phyloP scores from a whole-genome alignment of 2,888 invertebrate species.

The Lasioglossum lativentre region DNA sequence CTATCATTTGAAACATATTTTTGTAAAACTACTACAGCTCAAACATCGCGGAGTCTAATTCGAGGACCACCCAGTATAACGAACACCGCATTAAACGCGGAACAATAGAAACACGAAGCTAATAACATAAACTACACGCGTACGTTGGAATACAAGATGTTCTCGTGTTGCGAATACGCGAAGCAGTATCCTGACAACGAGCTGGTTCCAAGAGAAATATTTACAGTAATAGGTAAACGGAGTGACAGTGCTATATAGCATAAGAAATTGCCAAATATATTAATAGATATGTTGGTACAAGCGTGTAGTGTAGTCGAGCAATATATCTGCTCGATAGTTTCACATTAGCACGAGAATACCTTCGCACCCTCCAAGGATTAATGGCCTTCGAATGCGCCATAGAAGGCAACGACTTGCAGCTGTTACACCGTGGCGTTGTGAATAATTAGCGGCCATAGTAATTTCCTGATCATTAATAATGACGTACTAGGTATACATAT shows the following conservation, averaged over 20 bases:
- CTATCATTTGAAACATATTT: background rate
- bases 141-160: background rate
- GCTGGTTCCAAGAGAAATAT: slow-evolving; percentile 21
- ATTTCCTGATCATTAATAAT: slow-evolving; percentile 69
- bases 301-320: slow-evolving; percentile 49
- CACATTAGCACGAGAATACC: slow-evolving; percentile 64
- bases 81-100: background rate
- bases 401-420: slow-evolving; percentile 72
- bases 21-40: background rate
- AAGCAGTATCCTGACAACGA: background rate
- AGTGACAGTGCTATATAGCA: slow-evolving; percentile 29
- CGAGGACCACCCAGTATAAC: background rate
- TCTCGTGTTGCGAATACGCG: background rate
- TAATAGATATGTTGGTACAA: slow-evolving; percentile 48
- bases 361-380: slow-evolving; percentile 65
- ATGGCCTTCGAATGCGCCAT: slow-evolving; percentile 71
- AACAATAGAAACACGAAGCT: slow-evolving; percentile 1
- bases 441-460: slow-evolving; percentile 70
- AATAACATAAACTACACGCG: background rate
- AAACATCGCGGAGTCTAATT: background rate
- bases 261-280: slow-evolving; percentile 53
- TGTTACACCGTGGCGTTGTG: slow-evolving; percentile 66
- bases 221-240: slow-evolving; percentile 30
- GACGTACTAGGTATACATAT: slow-evolving; percentile 46
- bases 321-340: slow-evolving; percentile 68